Percentiles rank a stretch among this genome's conserved stretches.
Conservation (phyloP, 2,113 vertebrate genomes). For the Dolichotis patagonum region DNA sequence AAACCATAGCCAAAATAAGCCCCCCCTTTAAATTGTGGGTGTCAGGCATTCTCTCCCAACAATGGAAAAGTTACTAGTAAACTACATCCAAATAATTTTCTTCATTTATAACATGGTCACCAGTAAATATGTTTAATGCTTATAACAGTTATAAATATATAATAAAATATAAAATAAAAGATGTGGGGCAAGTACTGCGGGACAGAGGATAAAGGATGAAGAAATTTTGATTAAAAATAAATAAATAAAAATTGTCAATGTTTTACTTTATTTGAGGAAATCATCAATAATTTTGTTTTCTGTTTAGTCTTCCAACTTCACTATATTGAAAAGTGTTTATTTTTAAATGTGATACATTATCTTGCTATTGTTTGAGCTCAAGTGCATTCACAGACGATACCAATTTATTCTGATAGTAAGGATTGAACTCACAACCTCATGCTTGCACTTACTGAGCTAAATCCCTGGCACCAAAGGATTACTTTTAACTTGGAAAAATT, state of each 20-base stretch:
- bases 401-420: too few species aligned
- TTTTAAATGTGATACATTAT: neutral
- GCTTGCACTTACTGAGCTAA: too few species aligned
- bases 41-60: neutral
- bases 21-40: neutral
- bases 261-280: neutral
- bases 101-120: neutral
- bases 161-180: conserved; percentile 1
- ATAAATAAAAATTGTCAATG: neutral
- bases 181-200: neutral
- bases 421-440: too few species aligned
- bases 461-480: neutral
- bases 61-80: neutral
- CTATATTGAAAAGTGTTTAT: neutral
- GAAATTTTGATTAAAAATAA: neutral
- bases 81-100: neutral
- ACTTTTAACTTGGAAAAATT: neutral
- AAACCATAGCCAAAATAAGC: neutral
- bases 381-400: too few species aligned
- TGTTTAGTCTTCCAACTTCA: neutral
- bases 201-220: neutral
- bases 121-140: neutral
- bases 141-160: neutral
- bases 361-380: too few species aligned
- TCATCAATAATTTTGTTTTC: neutral